phyloP scores from a whole-genome alignment of 2,797 vertebrate genomes.

The Microchirus variegatus region DNA sequence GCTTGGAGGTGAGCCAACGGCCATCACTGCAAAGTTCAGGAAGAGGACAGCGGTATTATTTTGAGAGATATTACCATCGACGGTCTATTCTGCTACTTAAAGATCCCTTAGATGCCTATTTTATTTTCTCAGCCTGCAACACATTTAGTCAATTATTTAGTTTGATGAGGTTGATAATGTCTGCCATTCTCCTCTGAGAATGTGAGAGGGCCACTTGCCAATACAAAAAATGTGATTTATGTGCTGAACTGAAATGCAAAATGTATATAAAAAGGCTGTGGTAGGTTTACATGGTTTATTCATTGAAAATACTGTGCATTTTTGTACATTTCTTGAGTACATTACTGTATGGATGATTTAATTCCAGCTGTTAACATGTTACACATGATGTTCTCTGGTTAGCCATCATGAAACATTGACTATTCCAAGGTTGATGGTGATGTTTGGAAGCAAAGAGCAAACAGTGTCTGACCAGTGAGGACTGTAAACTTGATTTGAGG shows the following conservation, averaged over 20 bases:
- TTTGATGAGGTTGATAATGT: slow-evolving; percentile 57
- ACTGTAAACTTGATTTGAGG: slow-evolving; percentile 29
- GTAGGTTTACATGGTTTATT: slow-evolving; percentile 11
- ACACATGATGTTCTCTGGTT: slow-evolving; percentile 18
- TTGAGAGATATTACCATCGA: slow-evolving; percentile 56
- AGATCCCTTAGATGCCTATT: slow-evolving; percentile 59
- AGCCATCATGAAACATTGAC: too few relatives aligned
- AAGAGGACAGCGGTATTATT: slow-evolving; percentile 65
- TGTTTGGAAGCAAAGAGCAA: too few relatives aligned
- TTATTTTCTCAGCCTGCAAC: slow-evolving; percentile 46
- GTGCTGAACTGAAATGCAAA: slow-evolving; percentile 1
- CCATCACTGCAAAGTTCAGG: slow-evolving; percentile 62
- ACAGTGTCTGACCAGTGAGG: slow-evolving; percentile 8
- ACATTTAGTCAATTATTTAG: slow-evolving; percentile 55
- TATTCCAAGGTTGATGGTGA: slow-evolving; percentile 4
- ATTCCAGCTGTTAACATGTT: slow-evolving; percentile 22
- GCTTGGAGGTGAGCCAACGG: slow-evolving; percentile 63
- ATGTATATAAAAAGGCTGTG: slow-evolving; percentile 2
- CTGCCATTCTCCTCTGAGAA: slow-evolving; percentile 26
- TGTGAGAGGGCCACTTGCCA: slow-evolving; percentile 18
- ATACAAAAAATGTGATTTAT: slow-evolving; percentile 11
- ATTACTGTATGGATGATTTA: slow-evolving; percentile 4
- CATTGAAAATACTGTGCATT: slow-evolving; percentile 18
- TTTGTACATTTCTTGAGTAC: background rate
- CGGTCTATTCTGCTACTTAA: slow-evolving; percentile 60